These are phyloP conservation scores for Zaprionus obscuricornis DNA, from an alignment of 2,888 invertebrate genomes.

Conservation along the genomic window DNA sequence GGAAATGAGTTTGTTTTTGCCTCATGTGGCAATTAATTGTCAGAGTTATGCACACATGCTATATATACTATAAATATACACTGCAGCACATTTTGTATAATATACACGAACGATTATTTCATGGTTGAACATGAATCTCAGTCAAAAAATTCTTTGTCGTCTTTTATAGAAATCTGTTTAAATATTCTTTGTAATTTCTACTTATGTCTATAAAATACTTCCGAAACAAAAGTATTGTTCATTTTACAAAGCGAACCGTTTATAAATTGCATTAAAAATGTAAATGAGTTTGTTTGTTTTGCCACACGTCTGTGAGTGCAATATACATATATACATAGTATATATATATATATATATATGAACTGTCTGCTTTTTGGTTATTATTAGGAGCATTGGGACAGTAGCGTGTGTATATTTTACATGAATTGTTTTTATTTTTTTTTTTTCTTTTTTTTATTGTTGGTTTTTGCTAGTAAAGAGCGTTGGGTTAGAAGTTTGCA, in stretches of 20 bases:
- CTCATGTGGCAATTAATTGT: slow-evolving; percentile 48
- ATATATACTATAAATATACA: too few species aligned
- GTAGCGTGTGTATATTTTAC: slow-evolving; percentile 52
- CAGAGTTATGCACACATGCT: too few species aligned
- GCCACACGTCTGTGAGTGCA: slow-evolving; percentile 30
- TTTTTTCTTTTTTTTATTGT: slow-evolving; percentile 1
- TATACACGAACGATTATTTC: neutral
- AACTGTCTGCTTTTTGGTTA: slow-evolving; percentile 41
- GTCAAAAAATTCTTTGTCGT: neutral
- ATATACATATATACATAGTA: slow-evolving; percentile 1
- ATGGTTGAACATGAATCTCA: too few species aligned
- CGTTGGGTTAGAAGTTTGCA: slow-evolving; percentile 39
- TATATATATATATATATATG: slow-evolving; percentile 5
- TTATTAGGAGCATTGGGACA: slow-evolving; percentile 69
- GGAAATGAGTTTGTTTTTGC: slow-evolving; percentile 68
- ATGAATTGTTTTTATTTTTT: slow-evolving; percentile 44
- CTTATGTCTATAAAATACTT: slow-evolving; percentile 48
- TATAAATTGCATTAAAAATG: slow-evolving; percentile 75
- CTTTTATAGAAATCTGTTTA: too few species aligned
- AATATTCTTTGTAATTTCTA: neutral
- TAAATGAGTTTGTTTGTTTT: slow-evolving; percentile 72
- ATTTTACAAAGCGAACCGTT: slow-evolving; percentile 42
- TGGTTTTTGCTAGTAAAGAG: slow-evolving; percentile 29
- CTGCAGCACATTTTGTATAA: slow-evolving; percentile 27
- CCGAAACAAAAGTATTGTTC: slow-evolving; percentile 37